These are phyloP conservation scores for Triplophysa yarkandensis DNA, from an alignment of 2,797 vertebrate genomes.

Conservation along the genomic window DNA sequence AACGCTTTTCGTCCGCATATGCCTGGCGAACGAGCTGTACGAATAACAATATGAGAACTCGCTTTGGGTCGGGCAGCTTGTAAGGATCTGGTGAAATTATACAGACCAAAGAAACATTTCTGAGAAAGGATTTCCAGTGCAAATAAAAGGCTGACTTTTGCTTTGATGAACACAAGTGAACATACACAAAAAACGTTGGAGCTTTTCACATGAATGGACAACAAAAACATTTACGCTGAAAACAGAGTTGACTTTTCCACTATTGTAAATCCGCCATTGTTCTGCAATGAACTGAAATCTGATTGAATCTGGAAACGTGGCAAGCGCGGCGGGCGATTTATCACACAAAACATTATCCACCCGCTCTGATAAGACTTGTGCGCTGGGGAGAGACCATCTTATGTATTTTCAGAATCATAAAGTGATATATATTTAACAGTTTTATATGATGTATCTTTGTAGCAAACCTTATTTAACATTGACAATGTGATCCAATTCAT, in stretches of 20 bases:
- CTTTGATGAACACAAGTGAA: constrained; percentile 49
- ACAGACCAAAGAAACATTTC: constrained; percentile 91
- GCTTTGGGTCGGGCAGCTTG: neutral
- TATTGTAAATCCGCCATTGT: constrained; percentile 72
- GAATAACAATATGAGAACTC: neutral
- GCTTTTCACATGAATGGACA: constrained; percentile 29
- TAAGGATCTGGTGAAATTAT: constrained; percentile 60
- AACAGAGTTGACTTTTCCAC: constrained; percentile 72
- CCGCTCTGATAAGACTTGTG: constrained; percentile 58
- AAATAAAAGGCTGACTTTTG: constrained; percentile 15
- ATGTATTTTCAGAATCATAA: constrained; percentile 94
- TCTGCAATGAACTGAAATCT: constrained; percentile 71
- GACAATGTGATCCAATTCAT: constrained; percentile 75
- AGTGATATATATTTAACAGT: constrained; percentile 93
- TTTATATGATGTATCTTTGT: constrained; percentile 93
- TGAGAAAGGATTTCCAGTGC: constrained; percentile 53
- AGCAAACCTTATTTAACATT: constrained; percentile 88
- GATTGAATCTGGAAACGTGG: constrained; percentile 79
- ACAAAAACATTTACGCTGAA: constrained; percentile 3
- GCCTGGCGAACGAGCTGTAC: neutral
- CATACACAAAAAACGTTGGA: constrained; percentile 51
- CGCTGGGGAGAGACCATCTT: constrained; percentile 67
- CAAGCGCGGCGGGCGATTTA: constrained; percentile 78
- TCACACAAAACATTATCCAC: constrained; percentile 76
- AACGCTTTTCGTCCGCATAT: neutral